Conservation (phyloP, 2,797 vertebrate species). For the Microtus californicus region DNA sequence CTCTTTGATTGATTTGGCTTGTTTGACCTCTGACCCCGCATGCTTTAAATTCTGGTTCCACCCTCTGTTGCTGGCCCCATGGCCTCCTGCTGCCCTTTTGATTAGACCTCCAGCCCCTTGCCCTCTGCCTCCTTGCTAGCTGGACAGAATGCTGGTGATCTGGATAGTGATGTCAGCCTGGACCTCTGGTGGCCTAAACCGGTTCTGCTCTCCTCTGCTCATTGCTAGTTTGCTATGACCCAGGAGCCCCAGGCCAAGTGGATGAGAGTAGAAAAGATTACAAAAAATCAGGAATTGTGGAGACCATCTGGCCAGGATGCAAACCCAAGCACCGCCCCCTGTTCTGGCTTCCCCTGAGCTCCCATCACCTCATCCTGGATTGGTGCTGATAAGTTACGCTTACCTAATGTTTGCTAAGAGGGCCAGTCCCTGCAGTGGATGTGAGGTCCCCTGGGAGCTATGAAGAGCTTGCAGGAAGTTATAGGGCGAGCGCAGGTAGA, state of each 20-base stretch:
- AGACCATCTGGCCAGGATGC: background rate
- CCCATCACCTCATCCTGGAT: background rate
- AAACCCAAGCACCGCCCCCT: background rate
- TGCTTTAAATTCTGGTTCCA: constrained; percentile 72
- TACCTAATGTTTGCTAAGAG: background rate
- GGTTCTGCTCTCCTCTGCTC: background rate
- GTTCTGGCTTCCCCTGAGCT: background rate
- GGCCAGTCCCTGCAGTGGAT: background rate
- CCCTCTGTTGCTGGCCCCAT: background rate
- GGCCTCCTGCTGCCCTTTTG: constrained; percentile 65
- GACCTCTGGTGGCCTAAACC: background rate
- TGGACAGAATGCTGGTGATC: background rate
- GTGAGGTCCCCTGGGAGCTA: background rate
- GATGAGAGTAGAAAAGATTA: background rate
- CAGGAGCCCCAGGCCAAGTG: background rate
- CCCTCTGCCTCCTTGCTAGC: background rate
- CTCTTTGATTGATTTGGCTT: constrained; percentile 63
- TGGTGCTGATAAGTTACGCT: constrained; percentile 7
- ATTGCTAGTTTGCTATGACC: background rate
- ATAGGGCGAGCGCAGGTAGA: background rate
- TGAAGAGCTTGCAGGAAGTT: background rate
- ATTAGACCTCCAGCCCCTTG: background rate
- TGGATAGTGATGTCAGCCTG: background rate
- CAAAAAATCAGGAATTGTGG: background rate
- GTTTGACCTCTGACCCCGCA: constrained; percentile 68